Base-by-base conservation (phyloP, 2,113 vertebrate species). In the Carassius carassius region DNA sequence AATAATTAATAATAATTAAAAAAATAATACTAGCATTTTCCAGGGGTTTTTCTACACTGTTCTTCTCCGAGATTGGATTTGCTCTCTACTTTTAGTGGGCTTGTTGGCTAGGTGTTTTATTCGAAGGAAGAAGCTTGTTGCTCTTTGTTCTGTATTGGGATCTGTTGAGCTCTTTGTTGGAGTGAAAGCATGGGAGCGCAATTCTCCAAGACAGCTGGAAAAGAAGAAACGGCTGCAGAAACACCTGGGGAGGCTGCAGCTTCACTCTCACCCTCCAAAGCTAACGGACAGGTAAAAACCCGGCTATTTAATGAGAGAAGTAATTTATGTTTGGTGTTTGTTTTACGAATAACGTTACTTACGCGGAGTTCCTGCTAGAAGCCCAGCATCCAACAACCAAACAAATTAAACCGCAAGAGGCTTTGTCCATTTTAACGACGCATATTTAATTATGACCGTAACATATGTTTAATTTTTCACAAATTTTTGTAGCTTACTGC, bases 131-230 rank as follows among this genome's bases (percentile, higher is more conserved):
- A 92, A 87, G 90, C 95, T 93, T 90, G 94, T 91, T 67, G 94
- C 93, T 97, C 97, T 98, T 98, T 98, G 96, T 98, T 95, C 93
- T 89, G 91, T 90, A 92, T 94, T 94, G 93, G 95, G 96, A 95
- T 96, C 95, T 93, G 93, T 95, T 94, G 94, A 95, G 94, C 96
- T 96, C 95, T 97, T 97, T 97, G 96, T 96, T 96, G 94, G 94
- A 95, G 95, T 91, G 93, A 93, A 95, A 96, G 94, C 93, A 98
- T 99, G 98, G 98, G 98, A 96, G 97, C 96, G 95, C 97, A 97
- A 91, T 94, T 97, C 94, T 96, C 97, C 92, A 98, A 97, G 95
- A 94, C 96, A 91, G 92, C 95, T 91, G 95, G 94, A 85, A 97
- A 97, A 90, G 96, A 95, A 94, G 97, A 98, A 92, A 94, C 95